phyloP scores from a whole-genome alignment of 2,113 vertebrate species.

The Cyanocitta stelleri region DNA sequence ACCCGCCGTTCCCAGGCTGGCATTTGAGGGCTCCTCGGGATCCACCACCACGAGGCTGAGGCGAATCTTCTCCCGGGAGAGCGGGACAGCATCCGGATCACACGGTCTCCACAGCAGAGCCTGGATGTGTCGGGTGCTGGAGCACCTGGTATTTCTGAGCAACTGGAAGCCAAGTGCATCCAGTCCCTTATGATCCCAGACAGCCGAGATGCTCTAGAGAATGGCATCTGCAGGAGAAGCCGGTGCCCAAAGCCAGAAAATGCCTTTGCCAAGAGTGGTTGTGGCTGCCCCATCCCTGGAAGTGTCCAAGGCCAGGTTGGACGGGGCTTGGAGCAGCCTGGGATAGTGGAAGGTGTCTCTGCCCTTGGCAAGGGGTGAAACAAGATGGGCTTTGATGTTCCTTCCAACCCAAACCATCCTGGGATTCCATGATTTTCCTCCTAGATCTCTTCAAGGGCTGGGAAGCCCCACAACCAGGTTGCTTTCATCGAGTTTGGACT shows the following conservation, averaged over 20 bases:
- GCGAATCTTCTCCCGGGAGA: not conserved
- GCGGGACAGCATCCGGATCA: rapidly evolving
- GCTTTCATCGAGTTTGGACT: not conserved
- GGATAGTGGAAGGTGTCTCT: not conserved
- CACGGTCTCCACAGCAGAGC: not conserved
- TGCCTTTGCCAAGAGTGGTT: not conserved
- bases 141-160: not conserved
- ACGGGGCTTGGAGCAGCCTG: rapidly evolving
- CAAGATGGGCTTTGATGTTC: not conserved
- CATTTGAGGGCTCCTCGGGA: not conserved
- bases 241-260: not conserved
- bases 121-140: rapidly evolving
- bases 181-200: rapidly evolving
- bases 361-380: not conserved
- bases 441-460: not conserved
- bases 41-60: rapidly evolving
- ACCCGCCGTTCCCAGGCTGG: rapidly evolving
- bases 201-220: not conserved
- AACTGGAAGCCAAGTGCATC: not conserved
- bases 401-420: not conserved
- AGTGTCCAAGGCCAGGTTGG: not conserved
- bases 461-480: not conserved
- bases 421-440: not conserved
- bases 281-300: not conserved
- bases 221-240: not conserved